These are phyloP conservation scores for Crocodylus rhombifer DNA, from an alignment of 2,797 vertebrate genomes.

Conservation along the genomic window DNA sequence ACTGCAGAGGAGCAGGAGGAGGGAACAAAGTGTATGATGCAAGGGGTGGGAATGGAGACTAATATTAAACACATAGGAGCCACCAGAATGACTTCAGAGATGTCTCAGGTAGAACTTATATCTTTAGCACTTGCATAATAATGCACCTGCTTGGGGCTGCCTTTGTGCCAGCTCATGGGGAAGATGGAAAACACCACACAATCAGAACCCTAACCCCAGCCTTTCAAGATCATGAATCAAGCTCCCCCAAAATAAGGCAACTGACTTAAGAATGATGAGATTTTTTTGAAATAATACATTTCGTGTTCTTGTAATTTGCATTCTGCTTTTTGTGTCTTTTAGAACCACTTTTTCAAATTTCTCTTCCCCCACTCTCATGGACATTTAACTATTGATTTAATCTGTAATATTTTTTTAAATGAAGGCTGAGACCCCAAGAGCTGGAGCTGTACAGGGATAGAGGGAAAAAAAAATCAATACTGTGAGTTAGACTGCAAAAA, in stretches of 20 bases:
- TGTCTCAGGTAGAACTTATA: background rate
- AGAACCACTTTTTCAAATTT: background rate
- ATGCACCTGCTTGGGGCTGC: too few relatives aligned
- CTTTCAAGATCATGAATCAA: background rate
- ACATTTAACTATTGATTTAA: background rate
- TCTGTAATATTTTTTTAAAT: background rate
- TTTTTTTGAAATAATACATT: fast-evolving
- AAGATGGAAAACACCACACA: fast-evolving
- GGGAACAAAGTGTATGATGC: fast-evolving
- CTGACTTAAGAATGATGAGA: background rate
- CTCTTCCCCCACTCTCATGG: background rate
- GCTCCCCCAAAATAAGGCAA: background rate
- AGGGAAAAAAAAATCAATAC: background rate
- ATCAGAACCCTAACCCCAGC: background rate
- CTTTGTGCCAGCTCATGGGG: background rate
- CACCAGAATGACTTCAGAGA: background rate
- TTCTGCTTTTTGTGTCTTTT: fast-evolving
- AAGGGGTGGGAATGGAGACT: background rate
- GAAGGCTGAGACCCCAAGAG: background rate
- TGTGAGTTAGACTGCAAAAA: background rate
- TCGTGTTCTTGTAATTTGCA: background rate
- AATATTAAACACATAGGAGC: background rate
- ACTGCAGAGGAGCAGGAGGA: background rate
- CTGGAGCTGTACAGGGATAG: background rate
- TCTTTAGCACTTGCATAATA: background rate